phyloP scores from a whole-genome alignment of 1,140 invertebrate genomes.

The Cydia pomonella region DNA sequence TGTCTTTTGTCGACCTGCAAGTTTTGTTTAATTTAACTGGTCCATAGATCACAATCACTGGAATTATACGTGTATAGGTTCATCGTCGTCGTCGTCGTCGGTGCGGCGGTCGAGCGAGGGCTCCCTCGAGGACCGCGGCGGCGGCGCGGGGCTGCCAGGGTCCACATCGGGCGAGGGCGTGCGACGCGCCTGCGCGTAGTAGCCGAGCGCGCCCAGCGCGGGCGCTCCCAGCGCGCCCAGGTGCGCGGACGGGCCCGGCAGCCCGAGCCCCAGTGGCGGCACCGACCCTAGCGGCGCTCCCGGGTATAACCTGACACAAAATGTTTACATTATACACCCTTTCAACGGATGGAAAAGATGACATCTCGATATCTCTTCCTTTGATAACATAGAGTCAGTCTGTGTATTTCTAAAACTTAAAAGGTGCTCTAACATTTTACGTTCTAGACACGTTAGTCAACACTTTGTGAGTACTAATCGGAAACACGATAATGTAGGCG shows the following conservation, averaged over 20 bases:
- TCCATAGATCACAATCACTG: slow-evolving; percentile 35
- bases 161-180: slow-evolving; percentile 80
- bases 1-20: slow-evolving; percentile 1
- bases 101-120: slow-evolving; percentile 63
- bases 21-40: slow-evolving; percentile 6
- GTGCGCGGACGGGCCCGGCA: slow-evolving; percentile 84
- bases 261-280: slow-evolving; percentile 76
- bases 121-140: slow-evolving; percentile 73
- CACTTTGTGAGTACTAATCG: no score
- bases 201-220: slow-evolving; percentile 82
- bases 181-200: slow-evolving; percentile 82
- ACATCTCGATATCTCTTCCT: neutral
- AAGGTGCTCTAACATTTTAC: no score
- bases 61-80: slow-evolving; percentile 72
- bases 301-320: slow-evolving; percentile 65
- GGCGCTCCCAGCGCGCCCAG: slow-evolving; percentile 80
- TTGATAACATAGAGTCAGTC: no score
- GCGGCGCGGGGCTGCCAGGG: slow-evolving; percentile 84
- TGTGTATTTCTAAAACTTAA: no score
- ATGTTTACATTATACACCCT: slow-evolving; percentile 29
- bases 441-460: no score
- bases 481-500: no score
- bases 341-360: neutral
- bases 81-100: slow-evolving; percentile 74
- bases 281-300: slow-evolving; percentile 68